Conservation (phyloP, 2,888 invertebrate genomes). For the Chaetoderma sp. region DNA sequence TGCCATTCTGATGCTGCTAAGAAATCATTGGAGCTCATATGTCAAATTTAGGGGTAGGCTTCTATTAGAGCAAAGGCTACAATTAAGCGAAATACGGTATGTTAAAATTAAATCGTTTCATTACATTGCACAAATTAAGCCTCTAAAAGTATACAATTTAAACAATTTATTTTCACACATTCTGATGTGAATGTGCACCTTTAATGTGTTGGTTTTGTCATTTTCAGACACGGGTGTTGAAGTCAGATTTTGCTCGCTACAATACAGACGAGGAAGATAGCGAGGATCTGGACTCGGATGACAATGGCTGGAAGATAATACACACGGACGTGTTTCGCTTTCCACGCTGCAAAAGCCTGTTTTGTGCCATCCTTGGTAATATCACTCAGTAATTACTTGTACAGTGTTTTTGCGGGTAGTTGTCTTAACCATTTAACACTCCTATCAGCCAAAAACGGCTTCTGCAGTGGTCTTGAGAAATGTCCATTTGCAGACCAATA, state of each 20-base stretch:
- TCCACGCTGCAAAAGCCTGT: constrained; percentile 69
- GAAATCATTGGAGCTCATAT: too few species aligned
- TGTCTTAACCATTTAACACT: background rate
- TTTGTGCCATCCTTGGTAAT: constrained; percentile 72
- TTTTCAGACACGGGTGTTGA: constrained; percentile 70
- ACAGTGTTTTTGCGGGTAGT: background rate
- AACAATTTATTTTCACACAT: too few species aligned
- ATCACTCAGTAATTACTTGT: background rate
- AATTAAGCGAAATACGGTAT: too few species aligned
- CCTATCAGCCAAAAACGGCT: background rate
- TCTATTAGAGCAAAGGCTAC: too few species aligned
- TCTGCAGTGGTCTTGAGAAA: too few species aligned
- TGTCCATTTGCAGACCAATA: too few species aligned
- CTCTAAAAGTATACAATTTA: too few species aligned
- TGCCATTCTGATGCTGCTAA: too few species aligned
- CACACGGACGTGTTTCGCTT: constrained; percentile 72
- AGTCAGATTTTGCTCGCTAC: constrained; percentile 72
- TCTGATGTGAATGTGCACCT: background rate
- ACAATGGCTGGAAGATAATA: constrained; percentile 73
- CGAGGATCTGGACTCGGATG: constrained; percentile 69
- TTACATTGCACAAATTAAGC: background rate
- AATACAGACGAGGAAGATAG: constrained; percentile 70
- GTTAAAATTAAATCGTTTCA: background rate
- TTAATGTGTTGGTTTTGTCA: background rate
- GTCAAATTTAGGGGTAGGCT: too few species aligned